These are phyloP conservation scores for Colletes gigas DNA, from an alignment of 1,140 invertebrate species.

Conservation along the genomic window DNA sequence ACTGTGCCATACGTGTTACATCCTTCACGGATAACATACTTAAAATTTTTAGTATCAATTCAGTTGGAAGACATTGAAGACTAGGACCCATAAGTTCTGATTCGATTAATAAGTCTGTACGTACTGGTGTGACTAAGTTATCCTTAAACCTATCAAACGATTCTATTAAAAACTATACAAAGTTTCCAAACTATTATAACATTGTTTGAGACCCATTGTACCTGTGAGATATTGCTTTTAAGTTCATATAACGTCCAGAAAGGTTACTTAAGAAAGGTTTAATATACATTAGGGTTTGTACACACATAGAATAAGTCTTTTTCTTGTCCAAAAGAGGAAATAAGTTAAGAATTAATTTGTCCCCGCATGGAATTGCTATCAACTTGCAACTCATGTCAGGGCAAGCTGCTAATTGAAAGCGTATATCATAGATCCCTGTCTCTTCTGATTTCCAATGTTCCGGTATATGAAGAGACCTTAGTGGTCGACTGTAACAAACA, in stretches of 20 bases:
- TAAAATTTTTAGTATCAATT: conserved; percentile 60
- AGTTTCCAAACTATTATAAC: background rate
- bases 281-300: conserved; percentile 63
- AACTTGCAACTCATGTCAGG: conserved; percentile 60
- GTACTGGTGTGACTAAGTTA: conserved; percentile 59
- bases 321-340: conserved; percentile 26
- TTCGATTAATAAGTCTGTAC: conserved; percentile 60
- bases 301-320: conserved; percentile 36
- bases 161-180: background rate
- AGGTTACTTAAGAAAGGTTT: conserved; percentile 66
- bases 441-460: conserved; percentile 47
- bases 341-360: conserved; percentile 68
- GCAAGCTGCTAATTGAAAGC: conserved; percentile 41
- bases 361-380: conserved; percentile 61
- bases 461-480: conserved; percentile 38
- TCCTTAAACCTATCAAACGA: conserved; percentile 69
- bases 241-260: conserved; percentile 61
- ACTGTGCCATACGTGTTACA: conserved; percentile 3
- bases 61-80: conserved; percentile 65
- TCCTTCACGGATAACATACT: conserved; percentile 29
- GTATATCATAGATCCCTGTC: conserved; percentile 55
- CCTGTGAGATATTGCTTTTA: conserved; percentile 70
- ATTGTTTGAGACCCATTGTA: conserved; percentile 30
- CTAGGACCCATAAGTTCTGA: conserved; percentile 62
- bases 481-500: background rate